A percentile compares a stretch with the other conserved stretches of the same genome.
Conservation (phyloP, 2,113 vertebrate species). For the Sinocyclocheilus rhinocerous region DNA sequence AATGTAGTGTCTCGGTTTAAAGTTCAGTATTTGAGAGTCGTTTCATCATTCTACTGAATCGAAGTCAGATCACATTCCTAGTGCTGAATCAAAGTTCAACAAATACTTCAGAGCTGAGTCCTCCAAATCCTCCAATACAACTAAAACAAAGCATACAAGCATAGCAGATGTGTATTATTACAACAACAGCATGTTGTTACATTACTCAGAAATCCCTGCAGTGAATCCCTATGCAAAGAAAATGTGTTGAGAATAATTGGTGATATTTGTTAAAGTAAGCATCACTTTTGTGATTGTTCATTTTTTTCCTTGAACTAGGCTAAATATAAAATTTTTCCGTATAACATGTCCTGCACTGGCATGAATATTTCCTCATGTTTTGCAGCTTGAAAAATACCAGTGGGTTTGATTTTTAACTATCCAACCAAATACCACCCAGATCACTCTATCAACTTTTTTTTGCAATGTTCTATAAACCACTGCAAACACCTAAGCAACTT, state of each 20-base stretch:
- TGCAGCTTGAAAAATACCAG: too few relatives aligned
- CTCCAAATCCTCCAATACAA: background rate
- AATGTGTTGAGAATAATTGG: background rate
- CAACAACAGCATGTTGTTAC: background rate
- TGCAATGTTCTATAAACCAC: background rate
- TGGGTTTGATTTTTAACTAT: too few relatives aligned
- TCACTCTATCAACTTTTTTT: background rate
- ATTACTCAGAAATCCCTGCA: background rate
- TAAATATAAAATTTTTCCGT: too few relatives aligned
- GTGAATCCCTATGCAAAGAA: background rate
- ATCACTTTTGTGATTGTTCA: too few relatives aligned
- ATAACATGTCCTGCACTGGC: too few relatives aligned
- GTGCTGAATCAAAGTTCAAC: background rate
- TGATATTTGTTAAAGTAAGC: background rate
- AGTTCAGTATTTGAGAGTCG: background rate
- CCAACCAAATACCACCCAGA: background rate
- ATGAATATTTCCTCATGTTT: too few relatives aligned
- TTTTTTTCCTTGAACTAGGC: too few relatives aligned
- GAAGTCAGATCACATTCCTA: background rate
- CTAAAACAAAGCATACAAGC: background rate
- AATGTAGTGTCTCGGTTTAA: background rate
- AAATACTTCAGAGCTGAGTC: background rate
- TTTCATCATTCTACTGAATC: background rate
- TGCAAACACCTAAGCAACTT: background rate
- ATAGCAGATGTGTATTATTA: background rate